These are phyloP conservation scores for Macroteleia sp. DNA, from an alignment of 2,888 invertebrate species.

Conservation along the genomic window DNA sequence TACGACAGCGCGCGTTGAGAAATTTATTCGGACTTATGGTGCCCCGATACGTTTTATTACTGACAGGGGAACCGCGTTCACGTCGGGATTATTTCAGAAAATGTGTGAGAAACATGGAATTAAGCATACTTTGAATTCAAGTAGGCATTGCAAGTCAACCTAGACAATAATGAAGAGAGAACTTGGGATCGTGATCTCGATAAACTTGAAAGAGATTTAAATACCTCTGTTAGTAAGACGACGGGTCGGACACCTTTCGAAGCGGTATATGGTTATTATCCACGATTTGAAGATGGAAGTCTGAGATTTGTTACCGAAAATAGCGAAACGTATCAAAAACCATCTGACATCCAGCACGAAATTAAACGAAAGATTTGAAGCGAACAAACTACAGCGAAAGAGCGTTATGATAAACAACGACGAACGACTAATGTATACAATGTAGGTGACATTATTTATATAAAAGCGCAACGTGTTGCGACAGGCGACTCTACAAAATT, in stretches of 20 bases:
- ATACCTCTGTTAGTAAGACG: neutral
- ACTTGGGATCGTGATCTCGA: neutral
- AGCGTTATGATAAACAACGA: neutral
- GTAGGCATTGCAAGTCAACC: no score
- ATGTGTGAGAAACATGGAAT: no score
- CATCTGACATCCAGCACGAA: neutral
- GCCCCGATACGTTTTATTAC: no score
- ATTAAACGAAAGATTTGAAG: neutral
- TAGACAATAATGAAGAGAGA: neutral
- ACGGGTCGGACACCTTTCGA: neutral
- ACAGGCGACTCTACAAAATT: neutral
- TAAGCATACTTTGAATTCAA: no score
- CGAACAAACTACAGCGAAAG: neutral
- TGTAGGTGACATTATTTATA: constrained; percentile 3
- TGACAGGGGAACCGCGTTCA: no score
- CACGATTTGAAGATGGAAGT: neutral
- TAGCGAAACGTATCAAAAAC: neutral
- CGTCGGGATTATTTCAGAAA: no score
- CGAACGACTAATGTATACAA: neutral
- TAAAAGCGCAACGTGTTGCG: neutral
- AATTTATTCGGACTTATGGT: no score
- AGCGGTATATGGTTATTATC: neutral
- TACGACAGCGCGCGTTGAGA: no score
- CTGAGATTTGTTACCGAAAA: neutral
- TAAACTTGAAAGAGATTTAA: neutral